A percentile compares a stretch with the other conserved stretches of the same genome.
phyloP scores from a whole-genome alignment of 2,888 invertebrate species.

The Xanthia togata region DNA sequence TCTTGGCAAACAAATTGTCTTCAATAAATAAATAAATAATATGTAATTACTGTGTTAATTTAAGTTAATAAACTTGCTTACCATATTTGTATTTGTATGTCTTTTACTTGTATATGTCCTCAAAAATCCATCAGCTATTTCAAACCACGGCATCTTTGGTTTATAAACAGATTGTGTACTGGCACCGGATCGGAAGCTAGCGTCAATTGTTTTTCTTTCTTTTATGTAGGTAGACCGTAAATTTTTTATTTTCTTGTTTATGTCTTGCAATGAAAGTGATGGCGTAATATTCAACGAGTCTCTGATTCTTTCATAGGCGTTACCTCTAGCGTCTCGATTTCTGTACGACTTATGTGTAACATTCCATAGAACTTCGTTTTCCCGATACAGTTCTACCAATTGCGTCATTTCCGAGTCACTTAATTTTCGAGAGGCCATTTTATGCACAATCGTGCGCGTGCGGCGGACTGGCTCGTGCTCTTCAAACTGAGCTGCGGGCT shows the following conservation, averaged over 20 bases:
- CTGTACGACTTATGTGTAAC: constrained; percentile 44
- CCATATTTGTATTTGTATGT: constrained; percentile 40
- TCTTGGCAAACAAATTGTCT: constrained; percentile 38
- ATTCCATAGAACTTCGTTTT: constrained; percentile 48
- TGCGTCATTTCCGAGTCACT: constrained; percentile 42
- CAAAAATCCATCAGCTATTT: constrained; percentile 41
- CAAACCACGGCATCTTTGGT: constrained; percentile 36
- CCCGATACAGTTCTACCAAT: constrained; percentile 45
- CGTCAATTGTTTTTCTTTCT: constrained; percentile 33
- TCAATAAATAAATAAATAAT: constrained; percentile 41
- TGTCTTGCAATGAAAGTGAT: constrained; percentile 46
- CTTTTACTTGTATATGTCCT: constrained; percentile 38
- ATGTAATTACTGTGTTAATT: constrained; percentile 44
- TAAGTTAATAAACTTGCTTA: constrained; percentile 43
- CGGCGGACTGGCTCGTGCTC: constrained; percentile 39
- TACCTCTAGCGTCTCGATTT: constrained; percentile 44
- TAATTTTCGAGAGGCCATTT: constrained; percentile 44
- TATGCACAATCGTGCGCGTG: constrained; percentile 42
- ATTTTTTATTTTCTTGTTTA: constrained; percentile 44
- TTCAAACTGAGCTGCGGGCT: constrained; percentile 39
- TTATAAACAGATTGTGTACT: constrained; percentile 43
- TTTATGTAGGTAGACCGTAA: constrained; percentile 25
- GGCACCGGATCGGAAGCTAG: constrained; percentile 39
- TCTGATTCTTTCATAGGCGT: constrained; percentile 49
- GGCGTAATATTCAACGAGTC: constrained; percentile 46